These are phyloP conservation scores for Micromys minutus DNA, from an alignment of 2,113 vertebrate genomes.

Conservation along the genomic window DNA sequence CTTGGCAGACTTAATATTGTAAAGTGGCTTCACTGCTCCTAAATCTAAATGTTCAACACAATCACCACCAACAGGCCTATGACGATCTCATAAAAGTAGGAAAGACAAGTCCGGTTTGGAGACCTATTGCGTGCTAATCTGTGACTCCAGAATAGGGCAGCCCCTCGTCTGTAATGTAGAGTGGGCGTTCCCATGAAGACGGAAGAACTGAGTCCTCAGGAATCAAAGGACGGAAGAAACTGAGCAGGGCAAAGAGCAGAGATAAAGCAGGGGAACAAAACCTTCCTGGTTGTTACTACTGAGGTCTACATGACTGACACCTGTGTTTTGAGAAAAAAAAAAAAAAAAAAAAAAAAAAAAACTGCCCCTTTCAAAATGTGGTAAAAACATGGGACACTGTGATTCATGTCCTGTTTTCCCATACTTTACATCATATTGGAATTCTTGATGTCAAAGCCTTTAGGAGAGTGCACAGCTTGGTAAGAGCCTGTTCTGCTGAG, in stretches of 20 bases:
- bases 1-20: not conserved
- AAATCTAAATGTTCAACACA: not conserved
- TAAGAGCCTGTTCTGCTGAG: not conserved
- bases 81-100: not conserved
- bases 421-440: not conserved
- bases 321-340: not conserved
- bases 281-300: not conserved
- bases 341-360: not conserved
- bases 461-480: not conserved
- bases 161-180: not conserved
- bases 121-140: not conserved
- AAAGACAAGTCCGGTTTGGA: not conserved
- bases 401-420: not conserved
- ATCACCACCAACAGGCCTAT: not conserved
- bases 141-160: not conserved
- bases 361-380: not conserved
- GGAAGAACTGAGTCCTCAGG: not conserved
- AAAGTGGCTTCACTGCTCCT: not conserved
- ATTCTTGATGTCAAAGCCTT: not conserved
- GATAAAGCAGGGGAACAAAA: not conserved
- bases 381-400: not conserved
- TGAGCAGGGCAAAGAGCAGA: not conserved
- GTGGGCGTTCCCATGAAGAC: not conserved
- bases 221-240: not conserved
- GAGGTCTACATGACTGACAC: not conserved